phyloP scores from a whole-genome alignment of 2,797 vertebrate species.

The Microtus obscurus region DNA sequence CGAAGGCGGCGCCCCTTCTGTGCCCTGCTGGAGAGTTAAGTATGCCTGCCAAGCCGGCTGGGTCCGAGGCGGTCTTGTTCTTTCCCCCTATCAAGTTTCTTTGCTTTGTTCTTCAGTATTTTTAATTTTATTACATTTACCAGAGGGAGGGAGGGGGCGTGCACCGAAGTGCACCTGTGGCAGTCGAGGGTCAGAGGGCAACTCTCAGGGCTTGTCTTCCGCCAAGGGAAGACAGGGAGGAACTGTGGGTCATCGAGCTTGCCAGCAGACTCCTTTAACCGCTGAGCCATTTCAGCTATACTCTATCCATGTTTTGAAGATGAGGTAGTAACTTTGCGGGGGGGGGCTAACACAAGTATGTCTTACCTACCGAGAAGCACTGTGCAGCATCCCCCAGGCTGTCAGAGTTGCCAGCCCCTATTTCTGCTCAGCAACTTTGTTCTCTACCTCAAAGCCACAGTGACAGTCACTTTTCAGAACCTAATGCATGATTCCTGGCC shows the following conservation, averaged over 20 bases:
- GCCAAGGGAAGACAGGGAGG: neutral
- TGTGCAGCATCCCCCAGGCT: neutral
- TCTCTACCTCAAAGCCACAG: neutral
- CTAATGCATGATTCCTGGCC: neutral
- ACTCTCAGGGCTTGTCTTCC: neutral
- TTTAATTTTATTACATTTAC: neutral
- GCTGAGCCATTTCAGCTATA: neutral
- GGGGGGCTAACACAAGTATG: neutral
- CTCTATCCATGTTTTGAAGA: neutral
- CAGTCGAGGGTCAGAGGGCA: no score
- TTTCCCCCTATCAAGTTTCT: neutral
- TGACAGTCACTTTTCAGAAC: neutral
- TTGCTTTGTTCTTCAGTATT: neutral
- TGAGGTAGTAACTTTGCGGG: neutral
- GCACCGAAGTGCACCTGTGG: no score
- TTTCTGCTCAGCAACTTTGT: neutral
- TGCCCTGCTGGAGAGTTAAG: neutral
- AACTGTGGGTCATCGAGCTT: neutral
- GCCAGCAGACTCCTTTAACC: neutral
- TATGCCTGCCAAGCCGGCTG: neutral
- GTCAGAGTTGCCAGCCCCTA: neutral
- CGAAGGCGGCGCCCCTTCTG: neutral
- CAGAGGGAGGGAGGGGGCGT: neutral
- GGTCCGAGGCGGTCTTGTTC: fast-evolving
- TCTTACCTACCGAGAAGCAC: neutral